Conservation (phyloP, 1,140 invertebrate species). For the Magallana gigas region DNA sequence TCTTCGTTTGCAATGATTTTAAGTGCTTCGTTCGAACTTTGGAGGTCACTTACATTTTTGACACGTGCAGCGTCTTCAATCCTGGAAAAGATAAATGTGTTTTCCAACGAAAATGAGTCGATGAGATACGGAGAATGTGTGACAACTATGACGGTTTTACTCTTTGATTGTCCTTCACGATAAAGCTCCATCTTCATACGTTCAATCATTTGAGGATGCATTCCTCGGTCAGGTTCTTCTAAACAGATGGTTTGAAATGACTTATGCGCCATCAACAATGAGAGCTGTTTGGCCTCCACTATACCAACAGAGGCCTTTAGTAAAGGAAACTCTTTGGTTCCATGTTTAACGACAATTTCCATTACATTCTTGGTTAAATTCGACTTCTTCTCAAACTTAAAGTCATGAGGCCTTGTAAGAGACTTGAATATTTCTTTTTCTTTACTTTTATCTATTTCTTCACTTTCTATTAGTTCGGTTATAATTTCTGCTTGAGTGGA, state of each 20-base stretch:
- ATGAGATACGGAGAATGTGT: conserved; percentile 21
- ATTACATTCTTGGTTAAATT: not conserved
- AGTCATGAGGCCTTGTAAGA: not conserved
- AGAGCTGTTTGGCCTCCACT: conserved; percentile 43
- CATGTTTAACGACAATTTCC: not conserved
- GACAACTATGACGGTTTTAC: conserved; percentile 31
- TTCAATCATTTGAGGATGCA: conserved; percentile 50
- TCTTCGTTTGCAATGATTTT: not conserved
- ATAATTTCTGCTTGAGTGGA: not conserved
- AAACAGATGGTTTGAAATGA: conserved; percentile 12
- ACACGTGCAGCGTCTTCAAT: not conserved
- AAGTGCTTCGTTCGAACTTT: not conserved
- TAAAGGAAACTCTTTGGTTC: not conserved
- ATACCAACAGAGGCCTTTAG: conserved; percentile 39
- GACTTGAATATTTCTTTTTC: not conserved
- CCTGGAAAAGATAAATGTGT: not conserved
- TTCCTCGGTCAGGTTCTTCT: conserved; percentile 51
- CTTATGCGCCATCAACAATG: conserved; percentile 12
- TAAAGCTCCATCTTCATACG: conserved; percentile 17
- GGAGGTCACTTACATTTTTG: too few species aligned
- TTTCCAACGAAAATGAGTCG: not conserved
- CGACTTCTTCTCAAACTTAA: not conserved
- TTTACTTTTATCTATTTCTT: not conserved
- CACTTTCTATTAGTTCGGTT: not conserved
- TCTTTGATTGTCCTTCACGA: not conserved